Base-by-base conservation (phyloP, 2,888 invertebrate species). In the Drosophila peninsularis region DNA sequence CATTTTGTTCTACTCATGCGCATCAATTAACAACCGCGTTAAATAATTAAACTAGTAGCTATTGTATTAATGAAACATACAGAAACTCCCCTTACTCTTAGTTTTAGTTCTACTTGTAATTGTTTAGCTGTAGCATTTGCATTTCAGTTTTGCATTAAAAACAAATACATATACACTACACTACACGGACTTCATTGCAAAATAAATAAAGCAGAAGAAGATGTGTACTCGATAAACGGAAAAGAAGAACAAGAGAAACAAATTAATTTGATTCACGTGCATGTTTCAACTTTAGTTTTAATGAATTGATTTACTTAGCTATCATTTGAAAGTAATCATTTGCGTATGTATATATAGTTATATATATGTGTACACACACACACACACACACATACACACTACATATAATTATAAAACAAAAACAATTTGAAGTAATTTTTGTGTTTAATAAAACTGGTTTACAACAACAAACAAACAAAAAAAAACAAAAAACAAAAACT, bases 311-410 rank as follows among this genome's bases (percentile, higher is more conserved):
- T 68, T 77, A 68, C 54, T 54, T 83, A 82, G 72, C 73, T 84
- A 64, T 82, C 75, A 84, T 84, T 82, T 87, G 71, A 75, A 69
- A 87, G 84, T 87, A 87, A 87, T 68, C 52, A 44, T 64, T 85
- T 87, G 82, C 82, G 82, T 84, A 83, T 82, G 87, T 87, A 82
- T 74, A 70, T 68, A 75, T 83, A 83, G 82, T 76, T 82, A 68
- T 70, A 65, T 84, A 68, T 83, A 75, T 68, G 61, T 74, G 56
- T 68, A 58, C 42, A 70, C 60, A 69, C 62, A 49, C 49, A 49
- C 32, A 55, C 42, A 34, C 44, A 36, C 44, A 42, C 27, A 7
- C 24, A 55, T 24, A 34, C 44, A 44, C 44, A 42, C 27, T 64
- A 54, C 62, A 64, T 67, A 64, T 68, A 64, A 78, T 78, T 75